These are phyloP conservation scores for Knipowitschia caucasica DNA, from an alignment of 2,797 vertebrate genomes.

Conservation along the genomic window DNA sequence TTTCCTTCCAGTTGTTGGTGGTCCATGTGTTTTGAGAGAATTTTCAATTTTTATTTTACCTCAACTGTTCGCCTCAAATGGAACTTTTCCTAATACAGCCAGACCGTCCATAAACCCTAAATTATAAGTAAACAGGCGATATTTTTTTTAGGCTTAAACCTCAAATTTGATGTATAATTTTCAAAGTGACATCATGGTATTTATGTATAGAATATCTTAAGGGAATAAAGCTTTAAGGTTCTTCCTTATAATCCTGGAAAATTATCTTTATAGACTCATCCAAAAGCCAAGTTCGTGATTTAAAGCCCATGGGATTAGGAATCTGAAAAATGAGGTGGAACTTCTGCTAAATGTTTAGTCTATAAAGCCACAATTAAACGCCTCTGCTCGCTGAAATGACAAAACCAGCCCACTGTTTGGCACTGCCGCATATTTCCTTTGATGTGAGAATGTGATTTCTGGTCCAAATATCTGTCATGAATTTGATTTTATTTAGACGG, in stretches of 20 bases:
- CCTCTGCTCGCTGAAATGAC: constrained; percentile 51
- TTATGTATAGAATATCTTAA: constrained; percentile 19
- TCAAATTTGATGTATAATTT: constrained; percentile 12
- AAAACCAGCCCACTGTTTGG: constrained; percentile 57
- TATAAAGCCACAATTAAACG: constrained; percentile 44
- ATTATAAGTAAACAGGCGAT: constrained; percentile 16
- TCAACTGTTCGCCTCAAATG: constrained; percentile 12
- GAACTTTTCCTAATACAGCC: constrained; percentile 25
- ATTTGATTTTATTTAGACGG: constrained; percentile 44
- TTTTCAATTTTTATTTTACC: constrained; percentile 4
- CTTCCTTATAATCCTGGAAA: constrained; percentile 32
- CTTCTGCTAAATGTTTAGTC: constrained; percentile 59
- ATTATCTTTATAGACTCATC: constrained; percentile 46
- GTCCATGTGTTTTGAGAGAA: constrained; percentile 14
- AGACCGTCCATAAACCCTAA: constrained; percentile 21
- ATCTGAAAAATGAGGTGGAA: constrained; percentile 52
- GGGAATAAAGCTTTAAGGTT: constrained; percentile 40
- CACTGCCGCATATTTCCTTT: constrained; percentile 49
- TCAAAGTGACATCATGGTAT: constrained; percentile 21
- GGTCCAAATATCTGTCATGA: constrained; percentile 44
- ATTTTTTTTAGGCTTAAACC: constrained; percentile 11
- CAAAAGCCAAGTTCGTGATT: constrained; percentile 46
- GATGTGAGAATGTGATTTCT: constrained; percentile 50
- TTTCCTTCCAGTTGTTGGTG: constrained; percentile 12
- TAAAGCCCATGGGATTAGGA: constrained; percentile 36